Conservation (phyloP, 2,888 invertebrate species). For the Pterostichus niger region DNA sequence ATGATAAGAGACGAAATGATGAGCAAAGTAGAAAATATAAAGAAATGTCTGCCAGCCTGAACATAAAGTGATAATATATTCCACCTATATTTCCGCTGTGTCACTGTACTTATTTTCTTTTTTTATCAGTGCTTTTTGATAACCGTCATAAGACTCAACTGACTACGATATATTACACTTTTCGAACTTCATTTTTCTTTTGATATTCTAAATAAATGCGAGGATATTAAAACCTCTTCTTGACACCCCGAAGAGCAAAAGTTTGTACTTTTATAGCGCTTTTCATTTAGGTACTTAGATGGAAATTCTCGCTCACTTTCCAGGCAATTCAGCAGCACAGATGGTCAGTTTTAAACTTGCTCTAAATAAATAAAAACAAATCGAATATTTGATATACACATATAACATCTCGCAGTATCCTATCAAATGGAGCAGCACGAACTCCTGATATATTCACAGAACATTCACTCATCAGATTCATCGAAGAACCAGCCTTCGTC, state of each 20-base stretch:
- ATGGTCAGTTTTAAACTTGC: too few species aligned
- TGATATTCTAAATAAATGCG: slow-evolving; percentile 1
- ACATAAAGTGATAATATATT: slow-evolving; percentile 42
- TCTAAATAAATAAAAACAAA: too few species aligned
- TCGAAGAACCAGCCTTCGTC: too few species aligned
- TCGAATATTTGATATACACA: too few species aligned
- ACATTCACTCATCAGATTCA: too few species aligned
- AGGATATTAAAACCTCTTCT: background rate
- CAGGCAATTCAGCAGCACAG: too few species aligned
- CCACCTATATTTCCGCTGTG: slow-evolving; percentile 45
- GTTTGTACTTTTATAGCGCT: background rate
- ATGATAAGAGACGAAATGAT: slow-evolving; percentile 34
- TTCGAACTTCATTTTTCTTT: slow-evolving; percentile 10
- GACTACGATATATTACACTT: slow-evolving; percentile 18
- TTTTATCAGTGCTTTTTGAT: slow-evolving; percentile 40
- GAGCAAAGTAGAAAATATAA: slow-evolving; percentile 37
- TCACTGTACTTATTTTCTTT: slow-evolving; percentile 39
- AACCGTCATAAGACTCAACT: slow-evolving; percentile 21
- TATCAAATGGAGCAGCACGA: too few species aligned
- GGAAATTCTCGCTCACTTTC: background rate
- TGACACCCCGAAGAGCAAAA: too few species aligned
- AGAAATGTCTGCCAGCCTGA: slow-evolving; percentile 16
- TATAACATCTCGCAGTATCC: too few species aligned
- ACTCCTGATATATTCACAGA: too few species aligned
- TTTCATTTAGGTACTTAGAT: background rate